These are phyloP conservation scores for Musca domestica DNA, from an alignment of 1,140 invertebrate species.

Conservation along the genomic window DNA sequence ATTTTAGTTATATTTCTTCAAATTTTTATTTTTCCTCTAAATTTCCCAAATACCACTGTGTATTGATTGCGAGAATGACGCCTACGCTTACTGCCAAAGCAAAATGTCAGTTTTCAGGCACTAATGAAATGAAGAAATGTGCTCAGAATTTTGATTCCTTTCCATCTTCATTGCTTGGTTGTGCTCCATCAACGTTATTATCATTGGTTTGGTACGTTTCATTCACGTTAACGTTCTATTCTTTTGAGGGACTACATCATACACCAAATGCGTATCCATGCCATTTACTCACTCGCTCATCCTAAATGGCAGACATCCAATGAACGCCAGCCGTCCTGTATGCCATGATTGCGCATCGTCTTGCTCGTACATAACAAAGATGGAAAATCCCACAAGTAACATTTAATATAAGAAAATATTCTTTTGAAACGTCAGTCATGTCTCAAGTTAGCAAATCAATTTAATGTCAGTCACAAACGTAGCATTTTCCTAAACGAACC, in stretches of 20 bases:
- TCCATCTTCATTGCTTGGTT: constrained; percentile 27
- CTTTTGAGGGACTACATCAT: constrained; percentile 12
- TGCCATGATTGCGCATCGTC: neutral
- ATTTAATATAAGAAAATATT: constrained; percentile 17
- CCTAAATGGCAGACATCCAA: constrained; percentile 23
- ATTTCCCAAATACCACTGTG: no score
- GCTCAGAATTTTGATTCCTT: constrained; percentile 52
- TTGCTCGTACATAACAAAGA: neutral
- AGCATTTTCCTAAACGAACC: constrained; percentile 31
- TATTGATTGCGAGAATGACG: no score
- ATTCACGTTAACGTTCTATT: no score
- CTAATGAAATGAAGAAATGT: constrained; percentile 53
- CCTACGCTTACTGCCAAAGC: no score
- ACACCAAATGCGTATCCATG: neutral
- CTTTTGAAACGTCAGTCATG: constrained; percentile 42
- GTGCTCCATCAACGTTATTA: neutral
- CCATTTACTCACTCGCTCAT: neutral
- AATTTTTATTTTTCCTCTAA: no score
- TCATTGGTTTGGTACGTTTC: no score
- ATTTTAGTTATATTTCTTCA: no score
- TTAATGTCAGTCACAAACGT: constrained; percentile 48
- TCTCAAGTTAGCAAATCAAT: constrained; percentile 53
- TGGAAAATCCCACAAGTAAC: neutral
- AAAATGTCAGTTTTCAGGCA: constrained; percentile 20
- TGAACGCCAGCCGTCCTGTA: constrained; percentile 5